Base-by-base conservation (phyloP, 2,888 invertebrate genomes). In the Eucera pruinosa region DNA sequence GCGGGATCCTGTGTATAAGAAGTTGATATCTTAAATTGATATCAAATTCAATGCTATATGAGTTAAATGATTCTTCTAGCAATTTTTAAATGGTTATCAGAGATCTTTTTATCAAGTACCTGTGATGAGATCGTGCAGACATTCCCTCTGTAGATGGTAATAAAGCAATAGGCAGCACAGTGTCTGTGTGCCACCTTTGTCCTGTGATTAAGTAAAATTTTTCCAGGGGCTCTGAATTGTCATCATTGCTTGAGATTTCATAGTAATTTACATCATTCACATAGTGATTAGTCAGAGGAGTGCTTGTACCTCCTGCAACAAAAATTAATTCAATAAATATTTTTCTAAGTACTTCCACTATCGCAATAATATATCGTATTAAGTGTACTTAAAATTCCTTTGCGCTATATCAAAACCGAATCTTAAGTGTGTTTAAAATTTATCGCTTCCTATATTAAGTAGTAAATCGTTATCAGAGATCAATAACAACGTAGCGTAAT, bases 81-180 rank as follows among this genome's bases (percentile, higher is more conserved):
- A 58, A 30, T 27, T 15, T 11, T 11, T 9, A 39, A 23, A 11
- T 9, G 5, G 7, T 11, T 0, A 43, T 15, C 1, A 13, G 23
- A 33, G 1, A 0, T 9, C 23, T 13, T 30, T 9, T 0, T 20
- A 18, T 9, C 2, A 20, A 20, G 0, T 89, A 92, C 92, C 91
- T 91, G 85, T 91, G 89, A 86, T 86, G 90, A 87, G 91, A 90
- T 84, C 90, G 87, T 79, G 89, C 89, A 88, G 92, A 91, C 92
- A 92, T 92, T 88, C 91, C 92, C 91, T 91, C 87, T 78, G 88
- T 82, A 82, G 87, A 87, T 81, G 88, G 84, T 81, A 86, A 84
- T 86, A 90, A 87, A 83, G 90, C 86, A 64, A 89, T 88, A 84
- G 90, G 89, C 78, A 87, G 87, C 85, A 83, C 87, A 70, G 89